phyloP scores from a whole-genome alignment of 2,888 invertebrate species.

The Perdita meconis region DNA sequence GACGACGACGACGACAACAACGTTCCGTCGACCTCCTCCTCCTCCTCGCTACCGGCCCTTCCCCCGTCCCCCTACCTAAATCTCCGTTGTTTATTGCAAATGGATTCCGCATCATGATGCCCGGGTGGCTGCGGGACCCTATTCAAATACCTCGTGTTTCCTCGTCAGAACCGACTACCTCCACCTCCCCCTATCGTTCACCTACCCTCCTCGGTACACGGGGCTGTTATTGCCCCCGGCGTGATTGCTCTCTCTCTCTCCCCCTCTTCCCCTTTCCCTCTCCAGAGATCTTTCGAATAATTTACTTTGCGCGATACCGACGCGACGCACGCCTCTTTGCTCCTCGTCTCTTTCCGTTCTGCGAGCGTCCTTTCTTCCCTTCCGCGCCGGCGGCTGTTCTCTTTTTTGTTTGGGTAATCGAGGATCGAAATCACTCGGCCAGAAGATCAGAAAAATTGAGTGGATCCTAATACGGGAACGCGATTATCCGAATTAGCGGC shows the following conservation, averaged over 20 bases:
- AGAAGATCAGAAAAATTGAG: conserved; percentile 83
- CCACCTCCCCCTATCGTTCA: conserved; percentile 39
- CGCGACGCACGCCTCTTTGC: conserved; percentile 49
- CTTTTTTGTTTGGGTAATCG: conserved; percentile 68
- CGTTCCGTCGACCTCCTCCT: conserved; percentile 63
- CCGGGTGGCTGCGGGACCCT: conserved; percentile 78
- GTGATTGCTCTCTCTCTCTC: conserved; percentile 78
- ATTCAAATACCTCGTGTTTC: conserved; percentile 80
- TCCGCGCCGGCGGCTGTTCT: not conserved
- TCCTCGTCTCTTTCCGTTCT: conserved; percentile 20
- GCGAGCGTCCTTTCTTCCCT: conserved; percentile 1
- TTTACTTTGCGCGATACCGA: conserved; percentile 77
- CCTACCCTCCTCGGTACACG: conserved; percentile 54
- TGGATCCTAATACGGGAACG: conserved; percentile 81
- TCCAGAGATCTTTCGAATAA: conserved; percentile 80
- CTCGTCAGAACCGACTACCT: conserved; percentile 69
- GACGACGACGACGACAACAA: conserved; percentile 81
- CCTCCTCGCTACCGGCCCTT: conserved; percentile 49
- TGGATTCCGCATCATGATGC: conserved; percentile 83
- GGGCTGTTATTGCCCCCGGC: conserved; percentile 78
- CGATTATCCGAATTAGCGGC: conserved; percentile 79
- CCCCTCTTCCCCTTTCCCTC: conserved; percentile 75
- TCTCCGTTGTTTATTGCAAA: conserved; percentile 84
- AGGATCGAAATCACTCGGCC: conserved; percentile 76
- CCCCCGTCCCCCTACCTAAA: conserved; percentile 74